Conservation (phyloP, 2,797 vertebrate genomes). For the Dendrocincla tyrannina region DNA sequence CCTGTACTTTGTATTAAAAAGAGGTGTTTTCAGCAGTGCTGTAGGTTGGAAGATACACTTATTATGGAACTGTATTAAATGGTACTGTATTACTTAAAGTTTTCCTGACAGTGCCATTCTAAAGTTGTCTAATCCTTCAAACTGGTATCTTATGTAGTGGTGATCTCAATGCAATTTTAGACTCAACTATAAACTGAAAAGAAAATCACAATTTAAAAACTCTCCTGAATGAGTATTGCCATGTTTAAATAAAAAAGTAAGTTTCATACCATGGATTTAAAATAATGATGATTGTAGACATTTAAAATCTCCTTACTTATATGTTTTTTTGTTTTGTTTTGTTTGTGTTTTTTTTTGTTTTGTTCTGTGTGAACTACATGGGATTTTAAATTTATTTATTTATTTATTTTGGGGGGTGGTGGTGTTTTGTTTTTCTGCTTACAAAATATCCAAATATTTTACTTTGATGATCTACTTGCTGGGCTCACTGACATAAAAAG, state of each 20-base stretch:
- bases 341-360: not conserved
- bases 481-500: slow-evolving; percentile 15
- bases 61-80: not conserved
- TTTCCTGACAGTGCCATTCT: not conserved
- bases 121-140: not conserved
- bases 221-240: not conserved
- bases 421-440: not conserved
- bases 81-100: not conserved
- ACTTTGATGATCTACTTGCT: not conserved
- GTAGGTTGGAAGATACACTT: not conserved
- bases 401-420: not conserved
- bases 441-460: not conserved
- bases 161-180: not conserved
- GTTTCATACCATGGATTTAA: not conserved
- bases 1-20: not conserved
- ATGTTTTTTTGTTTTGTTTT: not conserved
- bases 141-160: not conserved
- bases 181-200: not conserved
- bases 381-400: not conserved
- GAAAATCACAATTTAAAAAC: not conserved
- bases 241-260: not conserved
- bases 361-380: not conserved
- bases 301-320: not conserved
- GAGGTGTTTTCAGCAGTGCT: not conserved
- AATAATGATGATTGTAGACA: not conserved